phyloP scores from a whole-genome alignment of 1,140 invertebrate species.

The Drosophila kepulauana region DNA sequence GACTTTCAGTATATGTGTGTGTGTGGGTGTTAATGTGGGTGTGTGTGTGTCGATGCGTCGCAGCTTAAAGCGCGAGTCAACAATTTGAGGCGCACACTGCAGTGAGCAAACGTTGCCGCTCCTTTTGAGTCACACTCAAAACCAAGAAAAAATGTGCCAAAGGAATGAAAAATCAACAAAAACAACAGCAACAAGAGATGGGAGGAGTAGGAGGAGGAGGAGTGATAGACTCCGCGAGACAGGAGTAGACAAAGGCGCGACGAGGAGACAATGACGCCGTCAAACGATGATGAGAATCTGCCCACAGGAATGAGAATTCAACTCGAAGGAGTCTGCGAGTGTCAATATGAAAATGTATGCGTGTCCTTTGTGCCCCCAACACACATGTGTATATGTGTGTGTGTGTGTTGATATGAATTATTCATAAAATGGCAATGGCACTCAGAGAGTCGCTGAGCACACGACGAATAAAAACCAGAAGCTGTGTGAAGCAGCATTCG shows the following conservation, averaged over 20 bases:
- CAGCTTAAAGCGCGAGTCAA: slow-evolving; percentile 21
- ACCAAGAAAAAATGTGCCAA: slow-evolving; percentile 32
- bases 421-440: slow-evolving; percentile 82
- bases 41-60: not conserved
- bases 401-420: slow-evolving; percentile 77
- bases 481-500: slow-evolving; percentile 38
- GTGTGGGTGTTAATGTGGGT: not conserved
- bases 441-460: slow-evolving; percentile 39
- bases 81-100: not conserved
- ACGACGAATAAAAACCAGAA: slow-evolving; percentile 68
- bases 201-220: no score
- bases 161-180: slow-evolving; percentile 28
- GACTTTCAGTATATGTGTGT: not conserved
- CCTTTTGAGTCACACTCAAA: slow-evolving; percentile 31
- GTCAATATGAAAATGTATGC: slow-evolving; percentile 80
- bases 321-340: slow-evolving; percentile 53
- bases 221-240: slow-evolving; percentile 34
- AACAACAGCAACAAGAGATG: slow-evolving; percentile 7
- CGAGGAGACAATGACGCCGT: slow-evolving; percentile 69
- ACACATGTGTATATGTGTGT: slow-evolving; percentile 16
- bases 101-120: not conserved
- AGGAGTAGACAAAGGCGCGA: slow-evolving; percentile 62
- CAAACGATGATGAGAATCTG: slow-evolving; percentile 74
- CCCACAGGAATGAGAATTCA: slow-evolving; percentile 58
- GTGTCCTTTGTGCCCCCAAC: slow-evolving; percentile 50